Evolutionary conservation across 2,797 vertebrate genomes (phyloP).

Genomic region (Lagorchestes hirsutus): DNA sequence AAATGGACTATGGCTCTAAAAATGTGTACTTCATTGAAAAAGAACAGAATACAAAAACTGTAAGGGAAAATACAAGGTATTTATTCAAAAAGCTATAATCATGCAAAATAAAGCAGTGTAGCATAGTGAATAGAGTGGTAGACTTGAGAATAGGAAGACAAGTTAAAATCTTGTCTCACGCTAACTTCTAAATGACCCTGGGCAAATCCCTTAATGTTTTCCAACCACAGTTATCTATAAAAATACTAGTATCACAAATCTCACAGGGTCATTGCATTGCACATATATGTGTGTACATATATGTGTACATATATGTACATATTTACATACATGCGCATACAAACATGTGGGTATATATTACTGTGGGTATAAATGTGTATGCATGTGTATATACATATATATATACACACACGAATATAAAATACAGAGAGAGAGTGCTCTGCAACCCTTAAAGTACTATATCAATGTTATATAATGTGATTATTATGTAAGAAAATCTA

Average conservation of each 20-base stretch:
- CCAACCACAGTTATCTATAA: not conserved
- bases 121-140: not conserved
- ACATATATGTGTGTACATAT: not conserved
- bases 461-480: too few relatives aligned
- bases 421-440: too few relatives aligned
- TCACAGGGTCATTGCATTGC: not conserved
- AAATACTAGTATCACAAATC: not conserved
- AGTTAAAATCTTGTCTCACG: not conserved
- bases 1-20: not conserved
- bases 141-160: not conserved
- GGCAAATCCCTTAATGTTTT: not conserved
- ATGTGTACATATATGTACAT: too few relatives aligned
- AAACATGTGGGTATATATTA: too few relatives aligned
- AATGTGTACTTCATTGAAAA: not conserved
- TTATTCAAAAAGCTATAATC: not conserved
- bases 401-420: too few relatives aligned
- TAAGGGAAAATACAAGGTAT: not conserved
- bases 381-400: too few relatives aligned
- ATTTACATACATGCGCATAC: too few relatives aligned
- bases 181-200: not conserved
- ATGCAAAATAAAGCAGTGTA: not conserved
- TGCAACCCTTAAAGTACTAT: too few relatives aligned
- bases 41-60: not conserved
- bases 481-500: too few relatives aligned
- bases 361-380: too few relatives aligned